phyloP scores from a whole-genome alignment of 2,888 invertebrate species.

The Neoaliturus tenellus region DNA sequence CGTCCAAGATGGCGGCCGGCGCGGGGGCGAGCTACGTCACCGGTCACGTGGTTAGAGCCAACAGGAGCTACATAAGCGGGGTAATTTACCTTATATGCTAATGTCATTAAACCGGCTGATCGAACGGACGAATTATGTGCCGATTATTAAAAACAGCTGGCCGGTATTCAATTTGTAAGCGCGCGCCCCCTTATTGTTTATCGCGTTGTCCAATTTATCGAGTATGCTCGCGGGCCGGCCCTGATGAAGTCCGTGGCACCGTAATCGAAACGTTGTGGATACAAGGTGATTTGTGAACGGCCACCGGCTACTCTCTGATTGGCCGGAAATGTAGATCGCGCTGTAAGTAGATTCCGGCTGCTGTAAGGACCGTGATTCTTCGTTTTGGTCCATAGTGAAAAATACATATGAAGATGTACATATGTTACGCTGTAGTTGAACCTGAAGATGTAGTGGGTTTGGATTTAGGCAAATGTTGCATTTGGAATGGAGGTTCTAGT shows the following conservation, averaged over 20 bases:
- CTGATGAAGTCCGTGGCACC: constrained; percentile 37
- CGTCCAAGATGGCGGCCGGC: constrained; percentile 17
- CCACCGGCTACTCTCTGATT: constrained; percentile 11
- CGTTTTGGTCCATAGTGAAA: too few species aligned
- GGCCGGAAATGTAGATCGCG: constrained; percentile 13
- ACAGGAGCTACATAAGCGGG: constrained; percentile 24
- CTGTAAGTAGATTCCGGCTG: background rate
- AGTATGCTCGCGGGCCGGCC: constrained; percentile 37
- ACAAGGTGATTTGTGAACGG: constrained; percentile 42
- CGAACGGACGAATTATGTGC: constrained; percentile 47
- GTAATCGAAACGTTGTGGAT: constrained; percentile 49
- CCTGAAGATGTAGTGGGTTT: too few species aligned
- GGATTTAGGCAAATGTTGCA: too few species aligned
- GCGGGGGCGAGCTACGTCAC: constrained; percentile 20
- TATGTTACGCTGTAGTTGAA: too few species aligned
- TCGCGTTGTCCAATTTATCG: constrained; percentile 47
- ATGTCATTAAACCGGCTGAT: constrained; percentile 48
- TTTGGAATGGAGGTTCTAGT: too few species aligned
- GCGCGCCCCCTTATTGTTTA: constrained; percentile 52
- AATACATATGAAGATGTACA: too few species aligned
- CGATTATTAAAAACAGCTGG: constrained; percentile 53
- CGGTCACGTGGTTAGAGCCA: background rate
- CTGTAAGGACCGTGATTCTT: too few species aligned
- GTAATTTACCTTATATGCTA: constrained; percentile 54
- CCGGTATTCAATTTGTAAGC: constrained; percentile 53